Percentiles rank a stretch among this genome's conserved stretches.
Conservation (phyloP, 2,113 vertebrate genomes). For the Steatornis caripensis region DNA sequence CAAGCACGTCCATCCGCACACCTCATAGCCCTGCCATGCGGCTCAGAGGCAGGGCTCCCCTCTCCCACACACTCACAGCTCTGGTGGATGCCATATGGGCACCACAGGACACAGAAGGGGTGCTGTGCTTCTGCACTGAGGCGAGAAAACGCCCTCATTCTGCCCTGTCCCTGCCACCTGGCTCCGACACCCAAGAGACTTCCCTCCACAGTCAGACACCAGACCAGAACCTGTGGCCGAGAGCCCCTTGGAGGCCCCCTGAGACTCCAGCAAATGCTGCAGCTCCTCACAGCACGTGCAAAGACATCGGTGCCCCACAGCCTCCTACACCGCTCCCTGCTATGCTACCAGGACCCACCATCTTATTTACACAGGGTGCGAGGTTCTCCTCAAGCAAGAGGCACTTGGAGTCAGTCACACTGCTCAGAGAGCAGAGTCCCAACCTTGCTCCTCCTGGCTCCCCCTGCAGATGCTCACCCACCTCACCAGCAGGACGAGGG, state of each 20-base stretch:
- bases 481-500: neutral
- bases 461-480: neutral
- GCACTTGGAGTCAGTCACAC: neutral
- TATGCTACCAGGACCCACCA: rapidly evolving
- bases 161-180: neutral
- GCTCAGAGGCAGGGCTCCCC: neutral
- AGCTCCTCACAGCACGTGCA: neutral
- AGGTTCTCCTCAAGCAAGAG: neutral
- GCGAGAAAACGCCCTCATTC: neutral
- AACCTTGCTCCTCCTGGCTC: neutral
- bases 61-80: rapidly evolving
- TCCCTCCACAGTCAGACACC: neutral
- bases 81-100: rapidly evolving
- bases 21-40: rapidly evolving
- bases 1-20: rapidly evolving
- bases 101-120: rapidly evolving
- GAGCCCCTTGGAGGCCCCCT: neutral
- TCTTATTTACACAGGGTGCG: neutral
- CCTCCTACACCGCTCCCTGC: neutral
- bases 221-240: neutral
- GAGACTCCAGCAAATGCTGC: neutral
- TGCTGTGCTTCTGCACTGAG: rapidly evolving
- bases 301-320: neutral
- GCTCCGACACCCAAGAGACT: neutral
- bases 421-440: neutral